phyloP scores from a whole-genome alignment of 1,140 invertebrate genomes.

The Bradynema listronoti region DNA sequence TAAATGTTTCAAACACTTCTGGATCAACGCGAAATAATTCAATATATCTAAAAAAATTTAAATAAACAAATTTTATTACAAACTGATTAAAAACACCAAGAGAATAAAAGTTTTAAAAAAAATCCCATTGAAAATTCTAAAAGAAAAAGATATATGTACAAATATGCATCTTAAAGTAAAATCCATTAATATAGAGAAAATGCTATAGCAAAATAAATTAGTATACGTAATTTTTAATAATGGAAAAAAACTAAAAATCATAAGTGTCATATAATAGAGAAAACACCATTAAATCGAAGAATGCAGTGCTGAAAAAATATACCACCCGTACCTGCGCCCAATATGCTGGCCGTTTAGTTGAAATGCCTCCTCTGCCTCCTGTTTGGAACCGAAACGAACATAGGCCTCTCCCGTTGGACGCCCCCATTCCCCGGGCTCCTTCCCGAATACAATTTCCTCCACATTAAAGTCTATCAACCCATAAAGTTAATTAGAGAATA shows the following conservation, averaged over 20 bases:
- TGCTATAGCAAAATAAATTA: too few relatives aligned
- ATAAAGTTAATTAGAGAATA: slow-evolving; percentile 9
- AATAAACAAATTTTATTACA: too few relatives aligned
- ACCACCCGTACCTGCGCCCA: slow-evolving; percentile 77
- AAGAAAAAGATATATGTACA: too few relatives aligned
- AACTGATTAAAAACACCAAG: too few relatives aligned
- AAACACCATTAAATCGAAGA: neutral
- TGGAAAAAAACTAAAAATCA: too few relatives aligned
- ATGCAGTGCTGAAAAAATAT: slow-evolving; percentile 1
- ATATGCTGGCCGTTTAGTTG: slow-evolving; percentile 96
- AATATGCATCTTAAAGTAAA: too few relatives aligned
- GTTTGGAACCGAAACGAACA: slow-evolving; percentile 90
- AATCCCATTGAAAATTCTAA: too few relatives aligned
- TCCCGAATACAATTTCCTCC: slow-evolving; percentile 76
- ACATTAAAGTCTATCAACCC: slow-evolving; percentile 58
- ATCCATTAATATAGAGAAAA: too few relatives aligned
- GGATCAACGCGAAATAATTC: slow-evolving; percentile 19
- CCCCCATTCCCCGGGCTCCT: slow-evolving; percentile 76
- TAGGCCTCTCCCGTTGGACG: slow-evolving; percentile 91
- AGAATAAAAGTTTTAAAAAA: too few relatives aligned
- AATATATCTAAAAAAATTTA: slow-evolving; percentile 16
- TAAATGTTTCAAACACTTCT: slow-evolving; percentile 19
- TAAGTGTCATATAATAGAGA: neutral
- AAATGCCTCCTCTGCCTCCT: slow-evolving; percentile 86
- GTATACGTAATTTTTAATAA: too few relatives aligned